Evolutionary conservation across 2,888 invertebrate genomes (phyloP), one percentile per base, ranked within the genome.

Genomic region (Euclidia mi): DNA sequence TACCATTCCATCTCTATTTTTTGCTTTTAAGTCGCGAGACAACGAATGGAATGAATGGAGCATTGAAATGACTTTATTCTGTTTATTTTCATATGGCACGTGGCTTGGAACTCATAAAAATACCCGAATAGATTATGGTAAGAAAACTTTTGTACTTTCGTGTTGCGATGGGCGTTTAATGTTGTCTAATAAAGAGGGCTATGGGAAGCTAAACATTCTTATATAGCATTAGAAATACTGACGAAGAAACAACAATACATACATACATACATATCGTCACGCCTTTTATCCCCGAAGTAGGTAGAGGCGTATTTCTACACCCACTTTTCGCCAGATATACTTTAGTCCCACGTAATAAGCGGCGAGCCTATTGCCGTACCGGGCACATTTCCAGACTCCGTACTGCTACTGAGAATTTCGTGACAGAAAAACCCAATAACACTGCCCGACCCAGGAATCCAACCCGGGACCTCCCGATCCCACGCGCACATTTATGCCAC

Each of bases 231-330:
- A 65, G 70, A 71, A 72, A 76, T 71, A 72, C 70, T 75, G 64
- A 70, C 64, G 72, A 76, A 75, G 75, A 76, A 81, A 79, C 76
- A 80, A 78, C n/a, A n/a, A n/a, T n/a, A n/a, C n/a, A n/a, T n/a
- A n/a, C n/a, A n/a, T n/a, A n/a, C n/a, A n/a, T n/a, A n/a, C n/a
- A n/a, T n/a, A n/a, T n/a, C n/a, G n/a, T n/a, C n/a, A n/a, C n/a
- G n/a, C n/a, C n/a, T n/a, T n/a, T n/a, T n/a, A n/a, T n/a, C n/a
- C n/a, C n/a, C n/a, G n/a, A n/a, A n/a, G n/a, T n/a, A n/a, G n/a
- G n/a, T n/a, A n/a, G n/a, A n/a, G n/a, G n/a, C n/a, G n/a, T n/a
- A n/a, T n/a, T n/a, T n/a, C n/a, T n/a, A n/a, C n/a, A n/a, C n/a
- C n/a, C n/a, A n/a, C n/a, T n/a, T n/a, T n/a, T n/a, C n/a, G n/a